Evolutionary conservation across 2,113 vertebrate genomes (phyloP).

Genomic region (Mola mola): DNA sequence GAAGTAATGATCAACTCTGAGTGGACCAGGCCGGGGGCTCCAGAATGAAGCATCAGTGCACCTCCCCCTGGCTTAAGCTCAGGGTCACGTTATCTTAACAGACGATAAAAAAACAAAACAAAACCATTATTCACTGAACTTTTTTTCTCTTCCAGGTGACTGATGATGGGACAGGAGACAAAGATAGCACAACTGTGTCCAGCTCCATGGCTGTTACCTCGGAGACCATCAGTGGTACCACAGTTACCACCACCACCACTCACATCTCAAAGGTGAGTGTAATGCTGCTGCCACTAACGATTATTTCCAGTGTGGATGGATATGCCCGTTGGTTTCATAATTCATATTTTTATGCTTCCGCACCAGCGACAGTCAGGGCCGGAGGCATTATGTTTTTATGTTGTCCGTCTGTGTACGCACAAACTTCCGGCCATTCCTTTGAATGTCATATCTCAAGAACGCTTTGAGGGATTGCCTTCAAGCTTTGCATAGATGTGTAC

Average conservation of each 20-base stretch:
- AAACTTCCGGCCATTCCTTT: too few species aligned
- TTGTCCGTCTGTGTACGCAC: too few species aligned
- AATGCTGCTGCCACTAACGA: too few species aligned
- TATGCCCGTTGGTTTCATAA: too few species aligned
- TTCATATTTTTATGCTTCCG: too few species aligned
- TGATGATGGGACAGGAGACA: constrained; percentile 82
- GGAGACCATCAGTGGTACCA: constrained; percentile 82
- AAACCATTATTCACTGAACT: neutral
- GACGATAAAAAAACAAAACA: neutral
- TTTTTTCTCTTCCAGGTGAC: constrained; percentile 75
- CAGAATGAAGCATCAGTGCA: constrained; percentile 4
- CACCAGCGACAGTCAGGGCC: too few species aligned
- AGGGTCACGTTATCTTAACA: neutral
- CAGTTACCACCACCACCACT: constrained; percentile 90
- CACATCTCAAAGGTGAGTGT: constrained; percentile 91
- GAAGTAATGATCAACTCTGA: constrained; percentile 11
- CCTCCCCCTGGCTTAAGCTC: neutral
- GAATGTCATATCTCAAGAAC: too few species aligned
- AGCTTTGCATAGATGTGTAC: too few species aligned
- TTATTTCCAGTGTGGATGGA: too few species aligned
- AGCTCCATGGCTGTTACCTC: constrained; percentile 88
- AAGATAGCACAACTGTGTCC: constrained; percentile 81
- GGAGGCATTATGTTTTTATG: too few species aligned
- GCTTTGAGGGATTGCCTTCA: too few species aligned
- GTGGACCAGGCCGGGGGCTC: constrained; percentile 32